Percentiles rank a stretch among this genome's conserved stretches.
Conservation (phyloP, 2,113 vertebrate genomes). For the Elgaria multicarinata region DNA sequence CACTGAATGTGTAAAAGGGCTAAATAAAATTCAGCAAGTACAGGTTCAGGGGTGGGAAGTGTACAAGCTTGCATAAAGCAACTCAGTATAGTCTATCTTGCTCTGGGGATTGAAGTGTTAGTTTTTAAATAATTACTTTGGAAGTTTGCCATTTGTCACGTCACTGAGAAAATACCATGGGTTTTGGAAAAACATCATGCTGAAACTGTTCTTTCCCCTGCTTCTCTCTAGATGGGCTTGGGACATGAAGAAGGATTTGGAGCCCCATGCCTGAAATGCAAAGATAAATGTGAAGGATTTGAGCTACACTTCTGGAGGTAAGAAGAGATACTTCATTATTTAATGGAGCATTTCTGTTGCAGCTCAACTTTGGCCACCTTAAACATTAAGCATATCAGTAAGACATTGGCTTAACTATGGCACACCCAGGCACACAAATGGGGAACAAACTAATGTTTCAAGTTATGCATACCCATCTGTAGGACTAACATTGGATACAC, state of each 20-base stretch:
- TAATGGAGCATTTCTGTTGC: neutral
- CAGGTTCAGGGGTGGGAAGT: neutral
- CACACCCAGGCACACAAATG: neutral
- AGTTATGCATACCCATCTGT: neutral
- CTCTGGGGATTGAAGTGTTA: neutral
- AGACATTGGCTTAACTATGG: neutral
- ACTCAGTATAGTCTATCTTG: neutral
- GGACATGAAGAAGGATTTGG: slow-evolving; percentile 96
- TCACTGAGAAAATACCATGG: neutral
- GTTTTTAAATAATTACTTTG: neutral
- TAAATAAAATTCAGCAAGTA: neutral
- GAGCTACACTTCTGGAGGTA: slow-evolving; percentile 99
- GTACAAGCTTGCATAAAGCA: neutral
- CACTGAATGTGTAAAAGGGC: neutral
- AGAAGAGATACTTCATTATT: slow-evolving; percentile 50
- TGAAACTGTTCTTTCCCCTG: neutral
- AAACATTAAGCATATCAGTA: neutral
- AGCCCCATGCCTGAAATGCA: slow-evolving; percentile 94
- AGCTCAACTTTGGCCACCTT: neutral
- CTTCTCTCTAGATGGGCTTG: slow-evolving; percentile 87
- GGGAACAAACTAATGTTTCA: neutral
- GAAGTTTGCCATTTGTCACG: neutral
- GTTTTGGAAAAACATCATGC: neutral
- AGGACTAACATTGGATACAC: too few species aligned
- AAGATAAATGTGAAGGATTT: slow-evolving; percentile 97